Base-by-base conservation (phyloP, 2,888 invertebrate genomes). In the Craniophora ligustri region DNA sequence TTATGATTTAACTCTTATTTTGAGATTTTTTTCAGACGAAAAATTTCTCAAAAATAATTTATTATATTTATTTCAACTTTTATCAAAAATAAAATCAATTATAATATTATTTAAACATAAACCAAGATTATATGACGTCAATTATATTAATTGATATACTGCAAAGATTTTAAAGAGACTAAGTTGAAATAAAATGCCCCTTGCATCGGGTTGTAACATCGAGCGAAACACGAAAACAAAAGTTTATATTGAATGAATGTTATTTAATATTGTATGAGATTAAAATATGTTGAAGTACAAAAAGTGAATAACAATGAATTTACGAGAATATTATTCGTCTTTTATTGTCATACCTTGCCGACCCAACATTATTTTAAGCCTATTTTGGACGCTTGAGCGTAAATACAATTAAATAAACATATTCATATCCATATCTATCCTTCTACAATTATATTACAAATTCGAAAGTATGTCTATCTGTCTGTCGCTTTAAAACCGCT, bases 231-330 rank as follows among this genome's bases (percentile, higher is more conserved):
- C 63, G 19, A 78, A 71, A 70, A 68, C 63, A 74, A 73, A 67
- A 78, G 74, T 75, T 76, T 75, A 58, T 77, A 79, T 62, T 78
- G 84, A 82, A 82, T 84, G 91, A 85, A 83, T 82, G 88, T 82
- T 88, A 88, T 88, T 87, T 87, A 89, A 87, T 86, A 85, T 82
- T 87, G 85, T 88, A 87, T 87, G 92, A 90, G 89, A 91, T 91
- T 89, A 88, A 78, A 80, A 81, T 66, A 84, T 88, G 85, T 90
- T 87, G 85, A 89, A 92, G 91, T 92, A 92, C 92, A 92, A 92
- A 85, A 87, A 84, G 84, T 87, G 78, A 87, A 89, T 84, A 85
- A 88, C 79, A 85, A 71, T 78, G 78, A 88, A 87, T 87, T 87
- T 88, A 87, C 81, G 79, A 86, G 76, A 85, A 78, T 76, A 77